A percentile compares a stretch with the other conserved stretches of the same genome.
phyloP scores from a whole-genome alignment of 2,888 invertebrate species.

The Entomobrya multifasciata region DNA sequence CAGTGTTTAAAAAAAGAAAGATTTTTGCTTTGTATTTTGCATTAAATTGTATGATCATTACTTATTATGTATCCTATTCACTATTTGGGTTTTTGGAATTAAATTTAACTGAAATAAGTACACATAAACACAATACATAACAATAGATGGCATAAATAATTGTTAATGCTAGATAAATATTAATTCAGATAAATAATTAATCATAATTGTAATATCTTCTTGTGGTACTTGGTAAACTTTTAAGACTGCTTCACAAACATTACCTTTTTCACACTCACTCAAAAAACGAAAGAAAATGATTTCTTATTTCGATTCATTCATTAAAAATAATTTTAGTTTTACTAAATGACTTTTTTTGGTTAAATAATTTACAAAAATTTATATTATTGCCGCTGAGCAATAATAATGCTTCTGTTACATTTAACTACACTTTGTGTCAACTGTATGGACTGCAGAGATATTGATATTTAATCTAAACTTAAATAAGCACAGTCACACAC shows the following conservation, averaged over 20 bases:
- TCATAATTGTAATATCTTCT: conserved; percentile 16
- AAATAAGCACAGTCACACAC: too few species aligned
- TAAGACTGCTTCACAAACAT: conserved; percentile 74
- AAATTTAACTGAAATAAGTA: too few species aligned
- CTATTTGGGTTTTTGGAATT: too few species aligned
- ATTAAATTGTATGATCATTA: too few species aligned
- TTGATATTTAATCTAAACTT: neutral
- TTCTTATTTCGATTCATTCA: neutral
- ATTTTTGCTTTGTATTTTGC: too few species aligned
- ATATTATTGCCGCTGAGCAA: neutral
- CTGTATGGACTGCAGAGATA: neutral
- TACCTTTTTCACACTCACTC: conserved; percentile 65
- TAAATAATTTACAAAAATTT: neutral
- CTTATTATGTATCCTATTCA: too few species aligned
- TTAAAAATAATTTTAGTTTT: neutral
- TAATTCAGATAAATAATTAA: neutral
- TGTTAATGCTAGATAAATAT: too few species aligned
- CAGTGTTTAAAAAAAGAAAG: too few species aligned
- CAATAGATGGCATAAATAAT: too few species aligned
- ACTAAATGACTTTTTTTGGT: neutral
- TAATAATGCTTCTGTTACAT: neutral
- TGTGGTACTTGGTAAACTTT: conserved; percentile 69
- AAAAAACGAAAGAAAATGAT: conserved; percentile 17
- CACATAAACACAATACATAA: too few species aligned
- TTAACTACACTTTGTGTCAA: neutral